These are phyloP conservation scores for Rhimphoctona megacephalus DNA, from an alignment of 2,888 invertebrate genomes.

Conservation along the genomic window DNA sequence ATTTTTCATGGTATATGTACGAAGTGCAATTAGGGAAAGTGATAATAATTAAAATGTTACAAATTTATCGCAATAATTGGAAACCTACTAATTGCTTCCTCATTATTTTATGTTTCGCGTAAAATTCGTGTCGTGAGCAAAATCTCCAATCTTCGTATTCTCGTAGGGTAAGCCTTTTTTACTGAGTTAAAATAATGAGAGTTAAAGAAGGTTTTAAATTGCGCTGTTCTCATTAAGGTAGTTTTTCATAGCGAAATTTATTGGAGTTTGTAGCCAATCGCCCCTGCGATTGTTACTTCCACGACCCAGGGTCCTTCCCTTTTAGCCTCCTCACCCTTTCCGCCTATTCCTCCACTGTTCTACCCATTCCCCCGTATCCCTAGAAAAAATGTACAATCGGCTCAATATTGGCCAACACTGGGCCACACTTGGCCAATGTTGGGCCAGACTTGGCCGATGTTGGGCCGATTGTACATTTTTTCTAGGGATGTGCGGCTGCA, in stretches of 20 bases:
- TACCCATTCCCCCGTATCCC: no score
- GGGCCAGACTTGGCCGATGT: no score
- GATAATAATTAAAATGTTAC: background rate
- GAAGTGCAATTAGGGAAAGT: background rate
- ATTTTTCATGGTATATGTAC: background rate
- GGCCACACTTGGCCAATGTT: no score
- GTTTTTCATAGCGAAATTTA: background rate
- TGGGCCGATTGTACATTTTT: no score
- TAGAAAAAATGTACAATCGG: no score
- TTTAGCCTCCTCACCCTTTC: no score
- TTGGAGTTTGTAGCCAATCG: no score
- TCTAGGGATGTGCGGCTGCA: no score
- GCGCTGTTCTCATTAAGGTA: background rate
- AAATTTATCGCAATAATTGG: background rate
- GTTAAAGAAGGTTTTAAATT: constrained; percentile 8
- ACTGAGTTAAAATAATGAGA: background rate
- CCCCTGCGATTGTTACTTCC: no score
- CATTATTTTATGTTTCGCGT: background rate
- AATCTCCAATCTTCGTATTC: constrained; percentile 6
- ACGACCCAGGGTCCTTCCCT: no score
- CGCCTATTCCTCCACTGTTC: no score
- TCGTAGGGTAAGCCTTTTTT: background rate
- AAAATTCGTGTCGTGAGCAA: background rate
- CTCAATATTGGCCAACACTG: no score
- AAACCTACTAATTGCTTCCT: constrained; percentile 14